Evolutionary conservation across 2,113 vertebrate genomes (phyloP).

Genomic region (Campylomormyrus numenius): DNA sequence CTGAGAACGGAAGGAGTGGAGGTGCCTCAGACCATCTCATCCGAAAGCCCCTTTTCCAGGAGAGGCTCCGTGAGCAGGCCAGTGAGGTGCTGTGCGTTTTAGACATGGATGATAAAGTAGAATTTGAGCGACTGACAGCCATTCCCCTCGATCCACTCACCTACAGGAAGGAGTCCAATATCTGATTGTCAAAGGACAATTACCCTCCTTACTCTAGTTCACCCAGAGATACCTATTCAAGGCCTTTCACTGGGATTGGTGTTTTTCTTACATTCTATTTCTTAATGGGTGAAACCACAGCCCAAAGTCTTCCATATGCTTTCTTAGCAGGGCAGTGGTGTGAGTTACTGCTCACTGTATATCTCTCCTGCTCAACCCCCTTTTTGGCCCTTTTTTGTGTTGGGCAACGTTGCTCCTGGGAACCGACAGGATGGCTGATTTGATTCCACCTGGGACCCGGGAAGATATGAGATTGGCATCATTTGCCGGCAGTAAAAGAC

Average conservation of each 20-base stretch:
- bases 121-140: slow-evolving; percentile 74
- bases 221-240: background rate
- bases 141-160: slow-evolving; percentile 77
- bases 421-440: background rate
- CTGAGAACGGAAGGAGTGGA: slow-evolving; percentile 45
- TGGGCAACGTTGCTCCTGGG: background rate
- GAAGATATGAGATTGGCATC: background rate
- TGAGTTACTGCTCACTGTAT: background rate
- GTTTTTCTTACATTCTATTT: background rate
- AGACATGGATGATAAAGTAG: slow-evolving; percentile 79
- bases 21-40: slow-evolving; percentile 32
- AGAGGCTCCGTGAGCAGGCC: slow-evolving; percentile 59
- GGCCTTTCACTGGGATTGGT: background rate
- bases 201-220: slow-evolving; percentile 20
- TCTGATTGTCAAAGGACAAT: slow-evolving; percentile 53
- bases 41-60: slow-evolving; percentile 44
- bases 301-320: background rate
- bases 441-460: background rate
- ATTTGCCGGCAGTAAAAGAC: background rate
- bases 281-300: background rate
- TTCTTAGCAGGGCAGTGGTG: background rate
- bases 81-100: slow-evolving; percentile 81
- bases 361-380: background rate
- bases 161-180: slow-evolving; percentile 83
- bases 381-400: background rate